These are phyloP conservation scores for Halcyon smyrnensis DNA, from an alignment of 2,797 vertebrate genomes.

Conservation along the genomic window DNA sequence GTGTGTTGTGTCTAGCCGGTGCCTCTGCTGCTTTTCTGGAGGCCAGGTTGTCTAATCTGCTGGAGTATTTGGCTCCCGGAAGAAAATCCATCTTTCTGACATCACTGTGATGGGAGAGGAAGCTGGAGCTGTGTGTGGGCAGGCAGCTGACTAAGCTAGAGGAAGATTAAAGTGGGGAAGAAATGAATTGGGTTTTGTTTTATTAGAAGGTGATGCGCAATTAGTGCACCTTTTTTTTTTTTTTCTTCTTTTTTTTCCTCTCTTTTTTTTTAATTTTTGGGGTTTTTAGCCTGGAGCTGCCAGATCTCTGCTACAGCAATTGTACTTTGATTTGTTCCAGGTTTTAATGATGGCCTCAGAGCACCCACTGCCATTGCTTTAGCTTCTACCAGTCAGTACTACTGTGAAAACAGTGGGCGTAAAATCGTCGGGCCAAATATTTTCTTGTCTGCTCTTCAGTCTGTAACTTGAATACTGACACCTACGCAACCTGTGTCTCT, in stretches of 20 bases:
- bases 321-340: neutral
- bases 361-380: neutral
- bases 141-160: slow-evolving; percentile 17
- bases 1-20: neutral
- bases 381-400: neutral
- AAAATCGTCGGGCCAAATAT: slow-evolving; percentile 22
- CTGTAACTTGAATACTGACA: slow-evolving; percentile 41
- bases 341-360: neutral
- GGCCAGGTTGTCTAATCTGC: neutral
- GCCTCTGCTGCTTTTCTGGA: neutral
- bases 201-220: neutral
- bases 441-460: slow-evolving; percentile 40
- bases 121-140: slow-evolving; percentile 46
- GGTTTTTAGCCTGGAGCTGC: neutral
- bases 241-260: fast-evolving
- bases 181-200: slow-evolving; percentile 47
- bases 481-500: slow-evolving; percentile 1
- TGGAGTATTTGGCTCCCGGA: slow-evolving; percentile 37
- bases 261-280: neutral
- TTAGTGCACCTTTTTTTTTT: neutral
- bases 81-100: slow-evolving; percentile 54
- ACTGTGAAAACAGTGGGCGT: slow-evolving; percentile 44
- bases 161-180: slow-evolving; percentile 28
- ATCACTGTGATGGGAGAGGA: slow-evolving; percentile 6
- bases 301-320: slow-evolving; percentile 46